Evolutionary conservation across 2,888 invertebrate species (phyloP).

Genomic region (Galerucella pusilla): DNA sequence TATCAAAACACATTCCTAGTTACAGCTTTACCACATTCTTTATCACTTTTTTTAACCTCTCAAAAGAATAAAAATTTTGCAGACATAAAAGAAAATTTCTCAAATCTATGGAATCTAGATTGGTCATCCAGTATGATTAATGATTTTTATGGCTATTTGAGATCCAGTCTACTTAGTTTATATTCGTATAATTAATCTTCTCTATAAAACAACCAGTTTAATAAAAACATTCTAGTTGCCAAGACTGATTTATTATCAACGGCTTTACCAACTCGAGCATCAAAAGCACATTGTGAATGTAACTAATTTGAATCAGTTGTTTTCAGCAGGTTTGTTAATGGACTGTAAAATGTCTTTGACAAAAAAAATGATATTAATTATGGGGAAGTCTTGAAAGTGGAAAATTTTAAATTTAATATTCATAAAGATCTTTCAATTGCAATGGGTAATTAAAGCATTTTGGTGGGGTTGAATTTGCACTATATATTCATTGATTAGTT

Average conservation of each 20-base stretch:
- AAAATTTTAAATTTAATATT: background rate
- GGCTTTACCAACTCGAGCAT: background rate
- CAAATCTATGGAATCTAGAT: background rate
- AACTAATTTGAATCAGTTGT: background rate
- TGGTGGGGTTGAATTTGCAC: no score
- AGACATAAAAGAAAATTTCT: background rate
- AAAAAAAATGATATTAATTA: background rate
- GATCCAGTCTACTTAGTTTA: background rate
- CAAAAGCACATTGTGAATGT: background rate
- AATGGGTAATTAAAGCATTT: no score
- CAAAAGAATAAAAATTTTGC: background rate
- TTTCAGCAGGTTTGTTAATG: background rate
- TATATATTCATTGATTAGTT: no score
- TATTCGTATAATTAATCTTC: conserved; percentile 1
- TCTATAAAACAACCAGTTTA: background rate
- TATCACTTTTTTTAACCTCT: background rate
- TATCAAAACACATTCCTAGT: no score
- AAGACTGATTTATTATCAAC: conserved; percentile 1
- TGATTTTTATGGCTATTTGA: background rate
- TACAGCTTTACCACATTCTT: no score
- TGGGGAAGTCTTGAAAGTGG: background rate
- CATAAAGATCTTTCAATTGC: background rate
- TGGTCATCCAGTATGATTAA: background rate
- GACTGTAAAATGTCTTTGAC: background rate
- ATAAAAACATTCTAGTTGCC: conserved; percentile 13